A percentile compares a stretch with the other conserved stretches of the same genome.
Conservation (phyloP, 1,140 invertebrate genomes). For the Drosophila micromelanica region DNA sequence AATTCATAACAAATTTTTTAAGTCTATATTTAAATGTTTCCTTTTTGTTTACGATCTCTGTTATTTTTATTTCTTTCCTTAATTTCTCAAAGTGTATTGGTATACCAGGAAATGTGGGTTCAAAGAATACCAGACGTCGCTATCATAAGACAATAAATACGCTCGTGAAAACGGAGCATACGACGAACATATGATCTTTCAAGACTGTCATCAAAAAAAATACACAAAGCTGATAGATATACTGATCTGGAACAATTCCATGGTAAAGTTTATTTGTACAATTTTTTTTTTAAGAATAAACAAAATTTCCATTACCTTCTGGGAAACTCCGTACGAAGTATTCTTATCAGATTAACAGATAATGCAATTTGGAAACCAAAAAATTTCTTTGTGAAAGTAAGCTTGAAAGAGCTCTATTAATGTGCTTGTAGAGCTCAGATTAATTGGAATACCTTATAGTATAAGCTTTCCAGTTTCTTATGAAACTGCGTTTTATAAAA, state of each 20-base stretch:
- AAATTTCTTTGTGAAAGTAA: not conserved
- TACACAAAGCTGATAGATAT: conserved; percentile 14
- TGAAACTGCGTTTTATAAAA: conserved; percentile 15
- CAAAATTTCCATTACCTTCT: not conserved
- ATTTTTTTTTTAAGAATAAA: not conserved
- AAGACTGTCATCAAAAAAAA: conserved; percentile 8
- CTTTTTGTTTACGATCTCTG: too few relatives aligned
- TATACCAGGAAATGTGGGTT: conserved; percentile 46
- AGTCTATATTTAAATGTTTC: too few relatives aligned
- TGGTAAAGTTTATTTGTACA: not conserved
- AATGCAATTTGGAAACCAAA: not conserved
- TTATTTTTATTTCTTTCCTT: too few relatives aligned
- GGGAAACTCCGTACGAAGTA: not conserved
- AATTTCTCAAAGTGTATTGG: too few relatives aligned
- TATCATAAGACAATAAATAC: conserved; percentile 35
- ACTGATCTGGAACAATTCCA: conserved; percentile 6
- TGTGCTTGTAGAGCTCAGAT: not conserved
- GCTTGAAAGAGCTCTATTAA: not conserved
- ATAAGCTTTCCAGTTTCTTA: not conserved
- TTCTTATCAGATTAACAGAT: too few relatives aligned
- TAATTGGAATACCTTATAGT: not conserved
- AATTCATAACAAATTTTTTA: too few relatives aligned
- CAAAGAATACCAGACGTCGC: conserved; percentile 36
- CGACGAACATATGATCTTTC: not conserved
- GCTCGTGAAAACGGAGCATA: not conserved